These are phyloP conservation scores for Lepidurus arcticus DNA, from an alignment of 1,140 invertebrate genomes.

Conservation along the genomic window DNA sequence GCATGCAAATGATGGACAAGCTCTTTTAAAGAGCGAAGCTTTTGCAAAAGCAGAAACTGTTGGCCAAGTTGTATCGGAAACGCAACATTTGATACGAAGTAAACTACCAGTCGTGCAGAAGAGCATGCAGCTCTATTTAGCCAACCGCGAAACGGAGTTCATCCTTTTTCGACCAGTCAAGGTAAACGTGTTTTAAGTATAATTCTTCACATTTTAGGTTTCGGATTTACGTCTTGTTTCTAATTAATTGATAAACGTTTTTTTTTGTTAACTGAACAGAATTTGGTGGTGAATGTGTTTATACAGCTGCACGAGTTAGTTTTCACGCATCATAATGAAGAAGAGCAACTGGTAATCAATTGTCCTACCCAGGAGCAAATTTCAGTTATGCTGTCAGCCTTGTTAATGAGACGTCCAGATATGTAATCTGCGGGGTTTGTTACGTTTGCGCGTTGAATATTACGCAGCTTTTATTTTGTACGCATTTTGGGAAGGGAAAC, in stretches of 20 bases:
- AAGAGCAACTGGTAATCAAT: conserved; percentile 74
- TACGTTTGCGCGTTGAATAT: neutral
- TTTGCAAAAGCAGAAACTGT: conserved; percentile 49
- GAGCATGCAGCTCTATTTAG: conserved; percentile 87
- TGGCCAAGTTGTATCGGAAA: conserved; percentile 47
- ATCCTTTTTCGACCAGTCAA: conserved; percentile 90
- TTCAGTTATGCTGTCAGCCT: conserved; percentile 67
- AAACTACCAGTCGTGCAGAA: conserved; percentile 72
- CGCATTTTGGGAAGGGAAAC: neutral
- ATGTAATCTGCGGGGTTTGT: neutral
- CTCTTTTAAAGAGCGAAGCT: conserved; percentile 41
- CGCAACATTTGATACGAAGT: conserved; percentile 63
- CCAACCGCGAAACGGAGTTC: conserved; percentile 94
- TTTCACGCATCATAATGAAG: conserved; percentile 58
- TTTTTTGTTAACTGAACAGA: conserved; percentile 49
- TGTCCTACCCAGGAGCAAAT: conserved; percentile 88
- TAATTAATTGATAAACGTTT: conserved; percentile 24
- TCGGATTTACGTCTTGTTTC: conserved; percentile 7
- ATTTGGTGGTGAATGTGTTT: conserved; percentile 79
- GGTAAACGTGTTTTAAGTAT: conserved; percentile 45
- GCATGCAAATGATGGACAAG: conserved; percentile 30
- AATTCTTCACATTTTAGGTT: conserved; percentile 8
- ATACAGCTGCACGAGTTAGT: conserved; percentile 74
- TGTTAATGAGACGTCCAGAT: conserved; percentile 28
- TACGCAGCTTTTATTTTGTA: neutral